These are phyloP conservation scores for Cataglyphis hispanica DNA, from an alignment of 1,140 invertebrate species.

Conservation along the genomic window DNA sequence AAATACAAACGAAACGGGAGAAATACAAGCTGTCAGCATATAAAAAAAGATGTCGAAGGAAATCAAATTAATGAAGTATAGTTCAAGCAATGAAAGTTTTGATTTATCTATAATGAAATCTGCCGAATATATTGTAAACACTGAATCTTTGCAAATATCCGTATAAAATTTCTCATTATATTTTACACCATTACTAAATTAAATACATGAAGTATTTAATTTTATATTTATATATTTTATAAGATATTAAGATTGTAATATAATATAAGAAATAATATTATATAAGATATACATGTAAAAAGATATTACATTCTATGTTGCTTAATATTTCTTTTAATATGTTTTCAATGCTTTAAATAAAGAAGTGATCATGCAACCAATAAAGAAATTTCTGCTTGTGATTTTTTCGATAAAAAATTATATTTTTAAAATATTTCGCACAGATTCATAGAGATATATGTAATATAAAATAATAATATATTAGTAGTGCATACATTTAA, in stretches of 20 bases:
- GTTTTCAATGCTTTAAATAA: no score
- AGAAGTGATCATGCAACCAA: no score
- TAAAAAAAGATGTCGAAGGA: not conserved
- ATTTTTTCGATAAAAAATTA: no score
- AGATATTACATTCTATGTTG: no score
- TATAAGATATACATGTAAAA: no score
- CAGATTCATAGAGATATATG: no score
- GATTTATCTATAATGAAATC: not conserved
- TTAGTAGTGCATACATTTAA: no score
- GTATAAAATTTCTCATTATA: not conserved
- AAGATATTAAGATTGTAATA: not conserved
- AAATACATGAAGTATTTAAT: not conserved
- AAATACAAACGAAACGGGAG: constrained; percentile 32
- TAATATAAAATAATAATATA: no score
- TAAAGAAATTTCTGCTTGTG: no score
- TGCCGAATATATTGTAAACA: not conserved
- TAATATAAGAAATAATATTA: no score
- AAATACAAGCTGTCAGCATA: not conserved
- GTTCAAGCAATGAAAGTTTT: not conserved
- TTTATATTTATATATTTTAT: not conserved
- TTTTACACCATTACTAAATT: not conserved
- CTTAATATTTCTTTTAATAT: no score
- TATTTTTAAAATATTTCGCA: no score
- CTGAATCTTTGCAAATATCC: not conserved
- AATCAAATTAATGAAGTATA: not conserved